Evolutionary conservation across 2,113 vertebrate species (phyloP).

Genomic region (Noctilio leporinus): DNA sequence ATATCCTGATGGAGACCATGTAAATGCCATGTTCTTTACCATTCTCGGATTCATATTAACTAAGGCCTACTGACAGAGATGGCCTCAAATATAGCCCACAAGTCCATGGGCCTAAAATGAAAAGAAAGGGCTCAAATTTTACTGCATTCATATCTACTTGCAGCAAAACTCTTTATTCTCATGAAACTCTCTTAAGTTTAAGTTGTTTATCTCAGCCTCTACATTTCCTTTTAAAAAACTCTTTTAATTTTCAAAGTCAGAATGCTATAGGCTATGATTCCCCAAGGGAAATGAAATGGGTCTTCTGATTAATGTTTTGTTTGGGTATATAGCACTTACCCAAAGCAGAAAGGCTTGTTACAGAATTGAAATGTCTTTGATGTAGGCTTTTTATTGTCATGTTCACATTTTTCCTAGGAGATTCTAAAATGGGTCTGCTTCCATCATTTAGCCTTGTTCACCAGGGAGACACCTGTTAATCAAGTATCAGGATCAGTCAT

Average conservation of each 20-base stretch:
- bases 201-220: slow-evolving; percentile 7
- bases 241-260: slow-evolving; percentile 27
- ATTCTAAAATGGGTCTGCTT: slow-evolving; percentile 32
- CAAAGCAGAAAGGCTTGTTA: slow-evolving; percentile 34
- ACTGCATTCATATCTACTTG: not conserved
- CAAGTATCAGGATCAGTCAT: not conserved
- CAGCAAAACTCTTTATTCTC: not conserved
- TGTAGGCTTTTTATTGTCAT: slow-evolving; percentile 44
- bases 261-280: not conserved
- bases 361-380: slow-evolving; percentile 53
- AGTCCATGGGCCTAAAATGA: not conserved
- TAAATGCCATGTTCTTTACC: not conserved
- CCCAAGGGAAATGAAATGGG: slow-evolving; percentile 38
- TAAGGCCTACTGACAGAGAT: not conserved
- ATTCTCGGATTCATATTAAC: not conserved
- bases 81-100: not conserved
- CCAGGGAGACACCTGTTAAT: slow-evolving; percentile 22
- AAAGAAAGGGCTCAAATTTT: not conserved
- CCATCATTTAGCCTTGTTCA: not conserved
- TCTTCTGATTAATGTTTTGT: slow-evolving; percentile 60
- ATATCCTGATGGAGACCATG: not conserved
- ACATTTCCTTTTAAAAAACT: slow-evolving; percentile 5
- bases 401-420: slow-evolving; percentile 36
- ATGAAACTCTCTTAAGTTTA: not conserved
- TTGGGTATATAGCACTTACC: slow-evolving; percentile 60